Evolutionary conservation across 1,140 invertebrate species (phyloP), one percentile per base, ranked within the genome.

Genomic region (Bombus balteatus): DNA sequence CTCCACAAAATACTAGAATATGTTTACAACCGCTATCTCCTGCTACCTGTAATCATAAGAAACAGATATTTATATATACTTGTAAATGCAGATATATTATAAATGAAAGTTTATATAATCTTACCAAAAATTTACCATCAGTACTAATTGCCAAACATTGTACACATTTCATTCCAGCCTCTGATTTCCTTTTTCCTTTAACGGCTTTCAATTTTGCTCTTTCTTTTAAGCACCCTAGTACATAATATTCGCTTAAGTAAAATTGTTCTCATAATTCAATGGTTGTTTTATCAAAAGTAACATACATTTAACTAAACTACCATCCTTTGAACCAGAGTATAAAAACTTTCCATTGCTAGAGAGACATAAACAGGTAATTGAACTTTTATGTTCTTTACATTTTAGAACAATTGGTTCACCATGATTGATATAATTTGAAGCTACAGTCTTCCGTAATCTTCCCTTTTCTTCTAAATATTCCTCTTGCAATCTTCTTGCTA

Each of bases 251-350:
- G 47, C 68, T 72, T 74, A 85, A 62, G 32, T 59, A 47, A n/a
- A 57, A 22, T n/a, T 75, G 62, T 57, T 59, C 41, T 34, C 66
- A 43, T 76, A 66, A 88, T 73, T 57, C 12, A n/a, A 41, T 6
- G 0, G 65, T n/a, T 39, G 86, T 85, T 81, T 75, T 37, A 41
- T 32, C 32, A 28, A 18, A 73, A 32, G 22, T 74, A 74, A 91
- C 87, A 88, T 93, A 97, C 98, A 99, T 96, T 99, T 99, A 22
- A 99, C 96, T 74, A 99, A 96, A 70, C 96, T 96, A 72, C 98
- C 97, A 95, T 98, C 98, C 95, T 99, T 99, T 73, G 98, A 98
- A 1, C 97, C 98, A 66, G 97, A 97, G 94, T 97, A 99, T 0
- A 98, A 95, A 93, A 96, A 97, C 92, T 97, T 95, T 59, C 96